Base-by-base conservation (phyloP, 2,888 invertebrate genomes). In the Caenorhabditis drosophilae region DNA sequence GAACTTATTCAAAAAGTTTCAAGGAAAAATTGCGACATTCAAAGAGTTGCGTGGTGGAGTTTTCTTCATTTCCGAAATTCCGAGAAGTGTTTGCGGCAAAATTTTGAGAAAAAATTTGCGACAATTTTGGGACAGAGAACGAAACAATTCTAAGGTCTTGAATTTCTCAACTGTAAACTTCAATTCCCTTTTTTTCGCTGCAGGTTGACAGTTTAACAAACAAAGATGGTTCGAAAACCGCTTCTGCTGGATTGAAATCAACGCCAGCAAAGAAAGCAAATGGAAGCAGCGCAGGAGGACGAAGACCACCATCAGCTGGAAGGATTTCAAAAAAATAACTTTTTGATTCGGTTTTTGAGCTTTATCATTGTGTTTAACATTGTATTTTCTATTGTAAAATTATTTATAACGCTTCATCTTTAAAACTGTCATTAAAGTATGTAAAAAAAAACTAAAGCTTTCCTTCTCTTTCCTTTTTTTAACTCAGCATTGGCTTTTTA, bases 41-140 rank as follows among this genome's bases (percentile, higher is more conserved):
- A 81, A 80, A 54, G 81, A 81, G 42, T 70, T 81, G 6, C 67
- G 79, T 16, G 80, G 80, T 34, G 78, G 79, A n/a, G 78, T 81
- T 1, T 81, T 77, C 50, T 81, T 81, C 63, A 72, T 81, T 26
- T 73, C 78, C 2, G 81, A 81, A 35, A 81, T 81, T 53, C 81
- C 81, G 1, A 57, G 81, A 51, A 77, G 70, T 47, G 52, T 67
- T 4, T 77, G 77, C 46, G 81, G 81, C 40, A 79, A 79, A 41
- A 72, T 78, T 15, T 41, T 70, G 53, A 67, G 81, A 46, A 50
- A 72, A 4, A 75, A 76, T 31, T 58, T 81, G 51, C 60, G 76
- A 7, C 76, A 77, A 42, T 75, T 76, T 64, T 79, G 79, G 79
- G 79, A 79, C 51, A 62, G 79, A 40, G 79, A 79, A 47, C 31